phyloP scores from a whole-genome alignment of 2,797 vertebrate species.

The Nyctibius grandis region DNA sequence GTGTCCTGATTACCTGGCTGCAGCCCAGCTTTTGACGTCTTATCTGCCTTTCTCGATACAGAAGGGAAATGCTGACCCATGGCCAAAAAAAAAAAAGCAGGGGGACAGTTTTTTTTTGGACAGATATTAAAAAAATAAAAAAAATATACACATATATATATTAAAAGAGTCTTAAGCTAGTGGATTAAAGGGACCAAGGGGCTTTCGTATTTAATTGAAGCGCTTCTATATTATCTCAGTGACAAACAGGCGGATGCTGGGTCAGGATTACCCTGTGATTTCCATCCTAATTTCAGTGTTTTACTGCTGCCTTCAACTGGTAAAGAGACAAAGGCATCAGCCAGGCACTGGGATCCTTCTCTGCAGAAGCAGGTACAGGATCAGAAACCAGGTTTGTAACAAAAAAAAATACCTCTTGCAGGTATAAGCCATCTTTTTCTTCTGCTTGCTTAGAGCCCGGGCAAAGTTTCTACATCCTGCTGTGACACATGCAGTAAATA shows the following conservation, averaged over 20 bases:
- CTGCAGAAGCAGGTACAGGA: not conserved
- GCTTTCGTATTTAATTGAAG: not conserved
- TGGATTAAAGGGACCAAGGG: not conserved
- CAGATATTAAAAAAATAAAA: not conserved
- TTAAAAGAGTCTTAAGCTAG: not conserved
- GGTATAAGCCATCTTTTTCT: not conserved
- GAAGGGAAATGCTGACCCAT: not conserved
- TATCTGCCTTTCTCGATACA: not conserved
- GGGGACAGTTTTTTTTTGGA: not conserved
- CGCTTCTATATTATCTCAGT: not conserved
- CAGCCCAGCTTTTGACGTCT: not conserved
- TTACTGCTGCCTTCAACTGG: not conserved
- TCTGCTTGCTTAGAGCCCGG: not conserved
- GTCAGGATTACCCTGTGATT: not conserved
- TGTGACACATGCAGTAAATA: not conserved
- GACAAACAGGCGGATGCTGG: not conserved
- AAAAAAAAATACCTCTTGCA: not conserved
- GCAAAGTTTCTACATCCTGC: not conserved
- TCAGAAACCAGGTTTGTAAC: not conserved
- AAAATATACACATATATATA: no score
- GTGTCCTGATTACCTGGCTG: conserved; percentile 7
- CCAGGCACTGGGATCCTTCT: not conserved
- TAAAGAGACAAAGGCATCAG: not conserved
- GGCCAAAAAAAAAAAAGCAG: not conserved
- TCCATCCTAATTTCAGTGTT: not conserved